Evolutionary conservation across 92 coral and sea anemone species (phyloP).

Genomic region (Metridium senile): DNA sequence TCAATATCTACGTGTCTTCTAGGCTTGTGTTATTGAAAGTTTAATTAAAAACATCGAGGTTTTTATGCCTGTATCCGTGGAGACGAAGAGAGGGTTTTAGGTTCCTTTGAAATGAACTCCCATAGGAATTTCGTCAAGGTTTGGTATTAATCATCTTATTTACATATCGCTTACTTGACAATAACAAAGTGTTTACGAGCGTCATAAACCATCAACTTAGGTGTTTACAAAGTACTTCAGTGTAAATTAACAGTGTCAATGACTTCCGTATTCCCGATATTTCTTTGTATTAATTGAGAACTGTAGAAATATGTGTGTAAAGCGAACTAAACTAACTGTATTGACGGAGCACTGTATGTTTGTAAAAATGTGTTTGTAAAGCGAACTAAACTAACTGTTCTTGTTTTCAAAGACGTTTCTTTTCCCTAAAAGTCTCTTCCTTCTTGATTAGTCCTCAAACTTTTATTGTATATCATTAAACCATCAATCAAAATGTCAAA

Average conservation of each 20-base stretch:
- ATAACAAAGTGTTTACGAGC: conserved; percentile 18
- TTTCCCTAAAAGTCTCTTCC: background rate
- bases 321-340: no score
- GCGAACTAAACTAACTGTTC: no score
- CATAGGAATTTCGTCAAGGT: background rate
- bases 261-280: background rate
- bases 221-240: conserved; percentile 5
- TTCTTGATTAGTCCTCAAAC: no score
- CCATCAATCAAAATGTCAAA: no score
- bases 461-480: no score
- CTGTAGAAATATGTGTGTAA: background rate
- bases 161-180: conserved; percentile 15
- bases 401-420: background rate
- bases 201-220: background rate
- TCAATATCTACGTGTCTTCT: conserved; percentile 5
- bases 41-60: conserved; percentile 22
- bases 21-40: background rate
- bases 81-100: background rate
- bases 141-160: background rate
- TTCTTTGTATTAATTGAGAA: background rate
- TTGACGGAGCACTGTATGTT: no score
- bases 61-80: conserved; percentile 26
- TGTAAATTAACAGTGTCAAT: background rate
- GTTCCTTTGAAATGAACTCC: background rate
- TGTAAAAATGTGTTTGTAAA: no score